phyloP scores from a whole-genome alignment of 2,797 vertebrate genomes.

The Decapterus maruadsi region DNA sequence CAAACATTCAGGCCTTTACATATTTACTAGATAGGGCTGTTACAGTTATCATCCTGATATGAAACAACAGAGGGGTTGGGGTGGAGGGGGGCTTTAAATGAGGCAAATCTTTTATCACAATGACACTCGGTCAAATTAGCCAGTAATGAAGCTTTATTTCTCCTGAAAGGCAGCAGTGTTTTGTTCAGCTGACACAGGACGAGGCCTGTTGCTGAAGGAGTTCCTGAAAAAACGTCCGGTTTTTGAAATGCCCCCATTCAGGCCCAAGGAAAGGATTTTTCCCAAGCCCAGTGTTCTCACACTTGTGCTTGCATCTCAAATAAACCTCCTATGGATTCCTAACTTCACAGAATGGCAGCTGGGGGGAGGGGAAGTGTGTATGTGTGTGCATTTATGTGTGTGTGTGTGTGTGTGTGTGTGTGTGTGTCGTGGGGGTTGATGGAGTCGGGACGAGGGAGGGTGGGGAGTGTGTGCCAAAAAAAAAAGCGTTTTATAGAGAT shows the following conservation, averaged over 20 bases:
- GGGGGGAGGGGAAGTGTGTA: slow-evolving; percentile 51
- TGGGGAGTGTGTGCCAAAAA: slow-evolving; percentile 43
- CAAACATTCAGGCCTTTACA: slow-evolving; percentile 45
- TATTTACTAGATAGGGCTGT: slow-evolving; percentile 54
- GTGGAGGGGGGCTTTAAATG: slow-evolving; percentile 49
- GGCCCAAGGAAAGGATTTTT: slow-evolving; percentile 70
- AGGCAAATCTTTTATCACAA: slow-evolving; percentile 46
- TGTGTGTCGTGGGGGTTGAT: slow-evolving; percentile 14
- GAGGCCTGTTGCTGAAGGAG: slow-evolving; percentile 67
- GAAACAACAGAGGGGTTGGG: slow-evolving; percentile 30
- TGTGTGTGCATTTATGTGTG: not conserved
- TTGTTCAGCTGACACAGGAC: slow-evolving; percentile 77
- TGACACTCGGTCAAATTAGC: slow-evolving; percentile 68
- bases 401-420: not conserved
- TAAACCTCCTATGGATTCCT: slow-evolving; percentile 84
- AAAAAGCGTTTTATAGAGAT: slow-evolving; percentile 84
- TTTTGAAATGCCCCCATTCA: slow-evolving; percentile 82
- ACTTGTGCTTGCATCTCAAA: slow-evolving; percentile 82
- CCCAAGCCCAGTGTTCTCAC: slow-evolving; percentile 83
- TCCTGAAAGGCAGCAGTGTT: slow-evolving; percentile 73
- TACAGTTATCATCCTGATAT: slow-evolving; percentile 68
- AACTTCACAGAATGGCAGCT: slow-evolving; percentile 77
- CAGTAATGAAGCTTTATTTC: slow-evolving; percentile 69
- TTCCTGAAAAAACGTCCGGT: slow-evolving; percentile 75
- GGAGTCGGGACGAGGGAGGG: slow-evolving; percentile 20